These are phyloP conservation scores for Ericerus pela DNA, from an alignment of 1,140 invertebrate species.

Conservation along the genomic window DNA sequence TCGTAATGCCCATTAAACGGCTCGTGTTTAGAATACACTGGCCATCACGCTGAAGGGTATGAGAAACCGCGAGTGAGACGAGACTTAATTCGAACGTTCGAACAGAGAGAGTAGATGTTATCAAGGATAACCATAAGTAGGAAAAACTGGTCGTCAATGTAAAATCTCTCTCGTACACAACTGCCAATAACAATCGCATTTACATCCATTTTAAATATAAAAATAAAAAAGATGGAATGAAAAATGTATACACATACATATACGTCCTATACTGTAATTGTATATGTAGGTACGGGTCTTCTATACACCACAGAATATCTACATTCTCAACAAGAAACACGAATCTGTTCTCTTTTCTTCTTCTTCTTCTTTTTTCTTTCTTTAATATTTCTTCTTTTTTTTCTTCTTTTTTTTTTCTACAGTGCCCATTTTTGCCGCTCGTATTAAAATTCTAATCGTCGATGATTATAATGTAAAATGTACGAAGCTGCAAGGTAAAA, in stretches of 20 bases:
- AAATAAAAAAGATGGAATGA: background rate
- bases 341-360: too few relatives aligned
- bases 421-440: conserved; percentile 4
- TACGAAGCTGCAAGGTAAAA: conserved; percentile 5
- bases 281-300: background rate
- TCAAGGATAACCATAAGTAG: conserved; percentile 12
- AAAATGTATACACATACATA: conserved; percentile 1
- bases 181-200: conserved; percentile 11
- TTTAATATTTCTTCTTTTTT: too few relatives aligned
- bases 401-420: background rate
- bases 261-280: background rate
- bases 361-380: too few relatives aligned
- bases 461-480: conserved; percentile 11
- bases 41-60: too few relatives aligned
- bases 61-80: too few relatives aligned
- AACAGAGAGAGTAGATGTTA: conserved; percentile 6
- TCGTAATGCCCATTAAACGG: too few relatives aligned
- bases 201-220: conserved; percentile 11
- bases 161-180: conserved; percentile 9
- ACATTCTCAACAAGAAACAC: too few relatives aligned
- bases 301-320: too few relatives aligned
- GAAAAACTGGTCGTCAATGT: conserved; percentile 11
- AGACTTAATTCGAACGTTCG: too few relatives aligned
- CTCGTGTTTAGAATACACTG: too few relatives aligned
- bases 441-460: conserved; percentile 11